Evolutionary conservation across 2,797 vertebrate genomes (phyloP).

Genomic region (Ptychadena robeensis): DNA sequence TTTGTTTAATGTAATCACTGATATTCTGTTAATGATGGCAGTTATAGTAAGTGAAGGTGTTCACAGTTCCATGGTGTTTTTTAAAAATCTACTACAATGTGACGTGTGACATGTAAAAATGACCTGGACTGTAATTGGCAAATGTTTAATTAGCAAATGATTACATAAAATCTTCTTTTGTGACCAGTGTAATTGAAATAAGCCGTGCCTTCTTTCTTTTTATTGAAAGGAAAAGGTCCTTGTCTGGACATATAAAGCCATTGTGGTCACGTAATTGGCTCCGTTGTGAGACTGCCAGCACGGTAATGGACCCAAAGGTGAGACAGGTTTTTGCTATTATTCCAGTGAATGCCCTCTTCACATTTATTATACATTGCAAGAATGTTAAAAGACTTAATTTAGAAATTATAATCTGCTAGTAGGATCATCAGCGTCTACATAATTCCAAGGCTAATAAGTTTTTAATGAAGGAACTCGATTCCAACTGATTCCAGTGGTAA

Average conservation of each 20-base stretch:
- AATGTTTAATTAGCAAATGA: conserved; percentile 17
- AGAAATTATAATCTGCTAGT: conserved; percentile 29
- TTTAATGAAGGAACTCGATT: conserved; percentile 58
- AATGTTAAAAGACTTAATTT: conserved; percentile 24
- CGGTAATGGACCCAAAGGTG: conserved; percentile 58
- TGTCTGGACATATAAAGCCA: conserved; percentile 35
- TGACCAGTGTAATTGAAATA: conserved; percentile 27
- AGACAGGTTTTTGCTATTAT: conserved; percentile 37
- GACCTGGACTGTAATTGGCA: neutral
- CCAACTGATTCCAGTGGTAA: conserved; percentile 42
- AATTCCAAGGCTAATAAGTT: conserved; percentile 41
- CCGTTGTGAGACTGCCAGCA: conserved; percentile 25
- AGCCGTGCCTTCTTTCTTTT: conserved; percentile 19
- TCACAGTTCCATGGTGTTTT: neutral
- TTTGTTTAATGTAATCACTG: too few species aligned
- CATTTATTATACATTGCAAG: conserved; percentile 46
- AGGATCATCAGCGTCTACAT: conserved; percentile 32
- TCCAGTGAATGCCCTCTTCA: neutral
- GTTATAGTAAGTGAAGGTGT: neutral
- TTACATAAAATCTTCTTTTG: conserved; percentile 5
- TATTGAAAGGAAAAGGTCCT: conserved; percentile 48
- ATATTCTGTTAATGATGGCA: neutral
- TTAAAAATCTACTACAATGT: neutral
- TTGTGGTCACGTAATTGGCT: conserved; percentile 43
- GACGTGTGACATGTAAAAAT: neutral